Percentiles rank a stretch among this genome's conserved stretches.
These are phyloP conservation scores for Galemys pyrenaicus DNA, from an alignment of 2,113 vertebrate species.

Conservation along the genomic window DNA sequence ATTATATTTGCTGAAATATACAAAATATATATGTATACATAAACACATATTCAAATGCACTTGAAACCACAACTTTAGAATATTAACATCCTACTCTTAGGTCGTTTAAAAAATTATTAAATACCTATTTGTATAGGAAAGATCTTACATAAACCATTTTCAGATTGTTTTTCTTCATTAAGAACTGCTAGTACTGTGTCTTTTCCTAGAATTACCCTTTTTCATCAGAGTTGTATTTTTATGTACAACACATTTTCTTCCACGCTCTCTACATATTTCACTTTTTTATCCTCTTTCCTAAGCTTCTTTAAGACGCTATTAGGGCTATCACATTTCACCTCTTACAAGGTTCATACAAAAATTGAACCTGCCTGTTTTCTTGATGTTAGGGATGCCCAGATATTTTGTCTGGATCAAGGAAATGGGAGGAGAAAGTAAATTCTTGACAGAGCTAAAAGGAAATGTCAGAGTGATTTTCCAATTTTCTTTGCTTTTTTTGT, in stretches of 20 bases:
- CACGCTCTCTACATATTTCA: background rate
- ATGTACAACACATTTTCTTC: background rate
- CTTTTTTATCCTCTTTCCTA: background rate
- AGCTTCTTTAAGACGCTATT: background rate
- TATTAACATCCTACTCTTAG: background rate
- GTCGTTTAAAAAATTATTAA: background rate
- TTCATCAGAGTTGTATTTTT: background rate
- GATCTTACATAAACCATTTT: background rate
- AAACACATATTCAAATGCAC: background rate
- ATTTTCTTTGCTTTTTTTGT: background rate
- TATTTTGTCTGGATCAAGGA: background rate
- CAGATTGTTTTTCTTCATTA: background rate
- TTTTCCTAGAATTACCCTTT: background rate
- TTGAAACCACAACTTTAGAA: background rate
- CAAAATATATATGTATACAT: background rate
- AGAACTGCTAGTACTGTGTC: background rate
- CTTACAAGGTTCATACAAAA: background rate
- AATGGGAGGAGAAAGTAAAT: background rate
- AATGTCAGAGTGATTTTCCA: background rate
- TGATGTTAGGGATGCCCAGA: background rate
- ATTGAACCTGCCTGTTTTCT: background rate
- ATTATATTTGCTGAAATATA: background rate
- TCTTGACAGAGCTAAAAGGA: background rate
- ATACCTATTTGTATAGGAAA: background rate
- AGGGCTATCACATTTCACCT: background rate